Evolutionary conservation across 1,140 invertebrate species (phyloP).

Genomic region (Pinna nobilis): DNA sequence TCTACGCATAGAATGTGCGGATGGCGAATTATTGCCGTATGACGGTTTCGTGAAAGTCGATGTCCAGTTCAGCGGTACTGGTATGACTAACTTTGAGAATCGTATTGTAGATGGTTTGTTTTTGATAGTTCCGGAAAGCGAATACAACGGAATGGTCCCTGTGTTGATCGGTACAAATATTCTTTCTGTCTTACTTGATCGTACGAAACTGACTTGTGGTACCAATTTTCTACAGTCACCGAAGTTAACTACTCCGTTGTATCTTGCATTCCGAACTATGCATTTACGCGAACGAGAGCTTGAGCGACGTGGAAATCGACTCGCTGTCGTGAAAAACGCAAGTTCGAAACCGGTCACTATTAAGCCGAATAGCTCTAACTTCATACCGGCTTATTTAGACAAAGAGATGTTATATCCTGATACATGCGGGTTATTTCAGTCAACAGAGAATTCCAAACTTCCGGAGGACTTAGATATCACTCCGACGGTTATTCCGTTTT

Average conservation of each 20-base stretch:
- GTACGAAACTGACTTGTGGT: neutral
- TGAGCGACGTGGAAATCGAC: neutral
- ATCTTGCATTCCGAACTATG: conserved; percentile 28
- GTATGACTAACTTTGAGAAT: neutral
- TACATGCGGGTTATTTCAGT: conserved; percentile 4
- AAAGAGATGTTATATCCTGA: conserved; percentile 15
- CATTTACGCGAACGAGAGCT: conserved; percentile 26
- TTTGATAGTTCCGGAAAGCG: conserved; percentile 17
- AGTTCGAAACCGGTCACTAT: conserved; percentile 3
- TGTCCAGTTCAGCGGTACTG: neutral
- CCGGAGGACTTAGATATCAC: conserved; percentile 11
- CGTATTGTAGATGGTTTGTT: neutral
- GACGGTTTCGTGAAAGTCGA: conserved; percentile 25
- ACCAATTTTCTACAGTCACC: conserved; percentile 18
- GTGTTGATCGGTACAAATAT: conserved; percentile 30
- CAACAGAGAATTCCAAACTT: neutral
- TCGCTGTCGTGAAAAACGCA: conserved; percentile 17
- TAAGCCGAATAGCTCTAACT: conserved; percentile 13
- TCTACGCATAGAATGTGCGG: conserved; percentile 29
- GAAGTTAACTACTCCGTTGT: conserved; percentile 32
- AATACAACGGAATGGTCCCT: conserved; percentile 19
- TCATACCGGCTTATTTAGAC: conserved; percentile 2
- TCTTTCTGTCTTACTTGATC: neutral
- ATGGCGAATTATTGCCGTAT: conserved; percentile 27
- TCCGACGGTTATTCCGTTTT: conserved; percentile 9